Evolutionary conservation across 2,113 vertebrate genomes (phyloP), one percentile per base, ranked within the genome.

Genomic region (Xenopus laevis): DNA sequence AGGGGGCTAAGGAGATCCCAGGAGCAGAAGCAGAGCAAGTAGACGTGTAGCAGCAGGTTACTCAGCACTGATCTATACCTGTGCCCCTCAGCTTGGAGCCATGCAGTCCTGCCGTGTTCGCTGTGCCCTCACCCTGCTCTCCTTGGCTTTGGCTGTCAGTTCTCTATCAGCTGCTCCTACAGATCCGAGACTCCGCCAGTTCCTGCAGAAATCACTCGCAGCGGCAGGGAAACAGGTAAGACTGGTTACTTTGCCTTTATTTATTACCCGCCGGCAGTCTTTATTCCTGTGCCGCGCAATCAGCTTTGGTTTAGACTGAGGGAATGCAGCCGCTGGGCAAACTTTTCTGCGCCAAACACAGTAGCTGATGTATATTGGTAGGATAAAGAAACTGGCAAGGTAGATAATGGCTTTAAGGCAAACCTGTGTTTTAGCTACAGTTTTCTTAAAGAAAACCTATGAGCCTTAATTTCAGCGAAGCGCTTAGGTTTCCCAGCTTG

Each of bases 121-220:
- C 82, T 94, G 92, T 91, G 92, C 92, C 65, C 89, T 97, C 70
- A 93, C 93, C 78, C 91, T 94, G 78, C 15, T 95, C 76, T 92
- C 89, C 79, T 84, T 95, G 79, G 86, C 84, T 84, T 83, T 95
- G 89, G 93, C 89, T 71, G 73, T 96, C 86, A 90, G 93, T 89
- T 86, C 90, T 77, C 90, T 90, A 82, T 88, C 91, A 13, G 90
- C 91, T 46, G 92, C 93, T 2, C 95, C 94, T 45, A 92, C 94
- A 79, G 95, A 97, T 78, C 85, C 92, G 74, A 91, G 95, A 83
- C 94, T 96, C 81, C 93, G 93, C 68, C 93, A 97, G 86, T 88
- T 96, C 82, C 94, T 98, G 84, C 95, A 96, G 87, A 93, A 94
- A 82, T 93, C 90, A 15, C 90, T 95, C 85, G 86, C 94, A 75